A percentile compares a stretch with the other conserved stretches of the same genome.
Evolutionary conservation across 2,113 vertebrate genomes (phyloP).

Genomic region (Megaptera novaeangliae): DNA sequence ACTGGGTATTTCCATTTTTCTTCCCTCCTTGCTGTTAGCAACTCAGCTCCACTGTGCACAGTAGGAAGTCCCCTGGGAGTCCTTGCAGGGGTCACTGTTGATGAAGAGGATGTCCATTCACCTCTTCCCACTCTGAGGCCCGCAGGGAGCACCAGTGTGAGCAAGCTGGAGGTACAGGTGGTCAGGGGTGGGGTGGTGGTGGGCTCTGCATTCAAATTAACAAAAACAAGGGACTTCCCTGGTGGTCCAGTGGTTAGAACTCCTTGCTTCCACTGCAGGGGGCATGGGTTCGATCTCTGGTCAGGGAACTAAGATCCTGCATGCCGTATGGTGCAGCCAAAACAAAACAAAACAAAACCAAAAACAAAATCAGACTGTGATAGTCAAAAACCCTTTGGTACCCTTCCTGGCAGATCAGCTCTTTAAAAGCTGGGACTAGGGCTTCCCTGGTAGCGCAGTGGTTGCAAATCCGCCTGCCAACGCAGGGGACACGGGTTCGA

Average conservation of each 20-base stretch:
- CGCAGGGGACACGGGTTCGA: no score
- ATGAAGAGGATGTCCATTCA: neutral
- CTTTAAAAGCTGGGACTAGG: neutral
- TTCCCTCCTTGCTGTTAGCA: neutral
- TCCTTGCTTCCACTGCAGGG: no score
- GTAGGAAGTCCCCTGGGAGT: neutral
- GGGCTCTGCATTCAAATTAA: neutral
- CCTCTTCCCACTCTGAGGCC: neutral
- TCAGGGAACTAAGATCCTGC: no score
- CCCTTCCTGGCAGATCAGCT: neutral
- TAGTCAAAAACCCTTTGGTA: neutral
- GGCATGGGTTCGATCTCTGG: no score
- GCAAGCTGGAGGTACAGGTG: neutral
- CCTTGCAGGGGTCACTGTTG: neutral
- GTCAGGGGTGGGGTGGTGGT: neutral
- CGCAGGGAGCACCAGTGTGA: neutral
- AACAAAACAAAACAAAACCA: neutral
- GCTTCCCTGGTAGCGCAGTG: neutral
- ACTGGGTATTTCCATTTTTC: neutral
- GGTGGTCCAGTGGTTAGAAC: no score
- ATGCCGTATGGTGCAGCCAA: no score
- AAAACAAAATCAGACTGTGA: neutral
- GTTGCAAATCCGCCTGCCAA: neutral
- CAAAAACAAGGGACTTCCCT: neutral
- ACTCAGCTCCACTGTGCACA: neutral